Percentiles rank a stretch among this genome's conserved stretches.
phyloP scores from a whole-genome alignment of 64 coral and sea anemone genomes.

The Exaiptasia diaphana region DNA sequence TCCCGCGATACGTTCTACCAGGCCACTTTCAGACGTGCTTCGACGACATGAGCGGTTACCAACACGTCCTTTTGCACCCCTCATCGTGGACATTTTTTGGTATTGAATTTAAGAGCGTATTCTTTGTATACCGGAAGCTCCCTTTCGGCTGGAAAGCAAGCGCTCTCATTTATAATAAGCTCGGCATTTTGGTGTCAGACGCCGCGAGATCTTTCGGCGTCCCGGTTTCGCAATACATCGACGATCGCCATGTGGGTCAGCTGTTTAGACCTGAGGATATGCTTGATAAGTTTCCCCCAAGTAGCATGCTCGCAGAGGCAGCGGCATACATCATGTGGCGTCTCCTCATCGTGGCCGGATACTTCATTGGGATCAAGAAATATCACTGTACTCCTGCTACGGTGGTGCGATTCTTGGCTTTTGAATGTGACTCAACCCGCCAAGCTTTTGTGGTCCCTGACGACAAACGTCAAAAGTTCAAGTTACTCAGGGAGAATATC shows the following conservation, averaged over 20 bases:
- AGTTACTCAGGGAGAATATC: not conserved
- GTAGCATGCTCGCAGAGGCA: not conserved
- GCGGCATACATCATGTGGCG: not conserved
- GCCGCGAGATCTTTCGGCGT: conserved; percentile 18
- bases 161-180: conserved; percentile 13
- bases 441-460: conserved; percentile 22
- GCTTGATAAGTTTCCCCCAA: no score
- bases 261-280: not conserved
- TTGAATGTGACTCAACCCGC: conserved; percentile 9
- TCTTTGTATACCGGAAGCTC: not conserved
- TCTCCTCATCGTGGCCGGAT: conserved; percentile 19
- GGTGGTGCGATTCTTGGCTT: conserved; percentile 15
- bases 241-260: conserved; percentile 14
- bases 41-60: conserved; percentile 18
- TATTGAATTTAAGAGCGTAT: not conserved
- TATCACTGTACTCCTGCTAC: conserved; percentile 7
- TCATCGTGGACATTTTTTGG: not conserved
- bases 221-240: conserved; percentile 14
- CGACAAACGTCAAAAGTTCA: not conserved
- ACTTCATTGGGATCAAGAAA: conserved; percentile 36
- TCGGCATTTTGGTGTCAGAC: not conserved
- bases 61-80: not conserved
- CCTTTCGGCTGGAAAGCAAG: conserved; percentile 15
- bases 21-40: conserved; percentile 23
- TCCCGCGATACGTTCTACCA: conserved; percentile 6